Base-by-base conservation (phyloP, 2,888 invertebrate species). In the Nomada hirtipes region DNA sequence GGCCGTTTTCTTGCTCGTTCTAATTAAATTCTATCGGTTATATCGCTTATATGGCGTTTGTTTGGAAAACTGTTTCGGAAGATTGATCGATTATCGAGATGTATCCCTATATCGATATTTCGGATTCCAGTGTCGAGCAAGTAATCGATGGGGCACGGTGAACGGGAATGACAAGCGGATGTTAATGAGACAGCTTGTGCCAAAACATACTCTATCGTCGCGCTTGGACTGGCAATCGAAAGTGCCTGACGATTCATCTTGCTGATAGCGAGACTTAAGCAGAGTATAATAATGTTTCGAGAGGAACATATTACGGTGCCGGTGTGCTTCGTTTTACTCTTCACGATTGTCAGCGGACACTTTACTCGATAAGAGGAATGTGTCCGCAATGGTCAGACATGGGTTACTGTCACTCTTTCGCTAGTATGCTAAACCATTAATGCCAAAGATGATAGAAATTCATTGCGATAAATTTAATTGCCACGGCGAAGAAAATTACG, bases 171-270 rank as follows among this genome's bases (percentile, higher is more conserved):
- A 76, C 64, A 59, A n/a, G 7, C 47, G 61, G 69, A 86, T 84
- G 81, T 76, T 86, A 86, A 86, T 86, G 86, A 86, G 84, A 77
- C 79, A 75, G 78, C 64, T 75, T 61, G 76, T 69, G 84, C 84
- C 86, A 82, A 86, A 86, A 86, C 82, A 80, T 59, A 36, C 61
- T 36, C 20, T 80, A 84, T 82, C 86, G 61, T 10, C 18, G 42
- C 42, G 55, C 50, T 42, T 52, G 74, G 85, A 81, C 86, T 76
- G 73, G 69, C 79, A 36, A 63, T 64, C 74, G 82, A 69, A 78
- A 76, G 69, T 65, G 78, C 59, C 67, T 60, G 82, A 79, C 82
- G 63, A 72, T 61, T 72, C 65, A 29, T 26, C 50, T 20, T 61
- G 70, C 61, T 26, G 71, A 77, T 68, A 63, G 72, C 73, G 36